phyloP scores from a whole-genome alignment of 2,113 vertebrate species.

The Chlorodrepanis virens region DNA sequence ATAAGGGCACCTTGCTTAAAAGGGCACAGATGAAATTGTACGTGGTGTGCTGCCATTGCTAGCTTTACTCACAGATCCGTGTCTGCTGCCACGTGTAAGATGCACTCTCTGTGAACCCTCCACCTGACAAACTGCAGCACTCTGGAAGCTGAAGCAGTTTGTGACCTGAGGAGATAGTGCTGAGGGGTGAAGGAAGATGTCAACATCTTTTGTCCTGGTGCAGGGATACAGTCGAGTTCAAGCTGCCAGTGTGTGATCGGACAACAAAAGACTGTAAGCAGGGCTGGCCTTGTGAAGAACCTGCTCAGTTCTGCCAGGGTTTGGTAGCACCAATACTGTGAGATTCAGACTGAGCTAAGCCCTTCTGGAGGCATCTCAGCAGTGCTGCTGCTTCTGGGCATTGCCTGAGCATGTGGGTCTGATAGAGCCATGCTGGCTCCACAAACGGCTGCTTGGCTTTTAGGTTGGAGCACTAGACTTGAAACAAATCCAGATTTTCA shows the following conservation, averaged over 20 bases:
- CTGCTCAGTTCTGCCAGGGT: background rate
- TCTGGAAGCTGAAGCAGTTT: background rate
- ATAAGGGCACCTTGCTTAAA: background rate
- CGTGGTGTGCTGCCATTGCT: background rate
- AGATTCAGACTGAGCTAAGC: background rate
- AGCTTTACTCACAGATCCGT: background rate
- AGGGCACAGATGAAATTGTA: background rate
- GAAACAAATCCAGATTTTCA: background rate
- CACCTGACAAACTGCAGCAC: background rate
- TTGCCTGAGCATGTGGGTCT: background rate
- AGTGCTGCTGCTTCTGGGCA: background rate
- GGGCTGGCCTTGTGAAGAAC: background rate
- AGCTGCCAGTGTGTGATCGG: background rate
- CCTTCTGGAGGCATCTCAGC: background rate
- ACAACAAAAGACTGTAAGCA: background rate
- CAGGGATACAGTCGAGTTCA: background rate
- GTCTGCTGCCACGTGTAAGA: background rate
- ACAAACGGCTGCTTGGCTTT: background rate
- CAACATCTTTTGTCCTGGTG: background rate
- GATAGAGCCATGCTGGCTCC: background rate
- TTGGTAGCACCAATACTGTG: background rate
- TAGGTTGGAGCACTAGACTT: background rate
- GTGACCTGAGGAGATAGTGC: background rate
- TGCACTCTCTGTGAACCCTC: background rate
- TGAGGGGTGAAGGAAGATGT: background rate